These are phyloP conservation scores for Pandion haliaetus DNA, from an alignment of 2,113 vertebrate genomes.

Conservation along the genomic window DNA sequence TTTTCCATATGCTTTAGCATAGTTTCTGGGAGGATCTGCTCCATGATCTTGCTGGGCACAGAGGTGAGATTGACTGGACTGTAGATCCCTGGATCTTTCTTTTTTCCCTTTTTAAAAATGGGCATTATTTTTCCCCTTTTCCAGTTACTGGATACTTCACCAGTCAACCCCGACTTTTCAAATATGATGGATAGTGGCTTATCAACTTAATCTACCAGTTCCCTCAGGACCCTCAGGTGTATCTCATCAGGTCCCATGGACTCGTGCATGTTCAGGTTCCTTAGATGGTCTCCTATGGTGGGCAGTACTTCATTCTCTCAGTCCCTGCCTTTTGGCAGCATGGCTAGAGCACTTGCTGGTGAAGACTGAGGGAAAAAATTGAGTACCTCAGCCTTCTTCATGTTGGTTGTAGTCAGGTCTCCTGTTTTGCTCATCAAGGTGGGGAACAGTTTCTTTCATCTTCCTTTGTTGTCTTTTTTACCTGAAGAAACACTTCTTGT, in stretches of 20 bases:
- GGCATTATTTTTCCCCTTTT: no score
- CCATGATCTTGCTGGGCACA: no score
- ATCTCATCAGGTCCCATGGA: not conserved
- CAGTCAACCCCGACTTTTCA: no score
- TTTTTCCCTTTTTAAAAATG: no score
- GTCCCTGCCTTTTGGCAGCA: not conserved
- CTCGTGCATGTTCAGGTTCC: not conserved
- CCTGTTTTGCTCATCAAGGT: accelerated
- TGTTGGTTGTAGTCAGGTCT: not conserved
- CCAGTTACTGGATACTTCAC: no score
- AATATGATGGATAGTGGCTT: not conserved
- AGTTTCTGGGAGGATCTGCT: no score
- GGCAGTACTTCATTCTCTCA: not conserved
- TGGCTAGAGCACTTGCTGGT: not conserved
- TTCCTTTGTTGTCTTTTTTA: not conserved
- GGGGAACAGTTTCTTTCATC: not conserved
- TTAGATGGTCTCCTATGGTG: not conserved
- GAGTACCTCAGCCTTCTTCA: not conserved
- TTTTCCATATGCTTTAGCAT: no score
- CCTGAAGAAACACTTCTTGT: not conserved
- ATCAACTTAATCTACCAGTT: not conserved
- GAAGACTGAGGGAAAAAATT: not conserved
- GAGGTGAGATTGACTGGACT: no score
- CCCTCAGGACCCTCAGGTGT: not conserved
- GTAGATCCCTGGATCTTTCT: no score